A percentile compares a stretch with the other conserved stretches of the same genome.
These are phyloP conservation scores for Apis florea DNA, from an alignment of 1,140 invertebrate genomes.

Conservation along the genomic window DNA sequence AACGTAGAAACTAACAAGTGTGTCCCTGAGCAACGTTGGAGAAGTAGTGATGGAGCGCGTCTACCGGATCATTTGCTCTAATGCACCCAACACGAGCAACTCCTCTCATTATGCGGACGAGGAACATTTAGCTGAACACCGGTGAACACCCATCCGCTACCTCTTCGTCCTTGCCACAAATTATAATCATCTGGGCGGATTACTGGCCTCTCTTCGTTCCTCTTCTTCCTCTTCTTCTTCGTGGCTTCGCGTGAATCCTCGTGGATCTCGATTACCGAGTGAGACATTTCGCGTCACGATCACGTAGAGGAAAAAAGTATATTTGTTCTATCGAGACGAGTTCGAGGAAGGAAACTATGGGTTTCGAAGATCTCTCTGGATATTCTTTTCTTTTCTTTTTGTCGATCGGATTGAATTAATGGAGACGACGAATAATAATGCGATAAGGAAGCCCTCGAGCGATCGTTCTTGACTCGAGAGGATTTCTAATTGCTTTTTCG, in stretches of 20 bases:
- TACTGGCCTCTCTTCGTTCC: background rate
- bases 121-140: conserved; percentile 51
- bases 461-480: fast-evolving
- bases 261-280: conserved; percentile 29
- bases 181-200: conserved; percentile 52
- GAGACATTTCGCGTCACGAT: conserved; percentile 38
- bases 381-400: background rate
- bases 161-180: conserved; percentile 36
- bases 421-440: background rate
- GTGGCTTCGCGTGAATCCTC: no score
- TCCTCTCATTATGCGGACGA: conserved; percentile 55
- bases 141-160: conserved; percentile 42
- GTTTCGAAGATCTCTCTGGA: background rate
- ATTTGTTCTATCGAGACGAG: no score
- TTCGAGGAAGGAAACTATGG: background rate
- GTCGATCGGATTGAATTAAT: background rate
- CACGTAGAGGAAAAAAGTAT: background rate
- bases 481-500: background rate
- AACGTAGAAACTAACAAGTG: background rate
- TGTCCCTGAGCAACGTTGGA: background rate
- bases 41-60: conserved; percentile 36
- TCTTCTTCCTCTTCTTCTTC: background rate
- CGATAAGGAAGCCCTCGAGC: background rate
- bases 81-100: conserved; percentile 38
- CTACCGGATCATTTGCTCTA: conserved; percentile 53